Conservation (phyloP, 2,888 invertebrate genomes). For the Myathropa florea region DNA sequence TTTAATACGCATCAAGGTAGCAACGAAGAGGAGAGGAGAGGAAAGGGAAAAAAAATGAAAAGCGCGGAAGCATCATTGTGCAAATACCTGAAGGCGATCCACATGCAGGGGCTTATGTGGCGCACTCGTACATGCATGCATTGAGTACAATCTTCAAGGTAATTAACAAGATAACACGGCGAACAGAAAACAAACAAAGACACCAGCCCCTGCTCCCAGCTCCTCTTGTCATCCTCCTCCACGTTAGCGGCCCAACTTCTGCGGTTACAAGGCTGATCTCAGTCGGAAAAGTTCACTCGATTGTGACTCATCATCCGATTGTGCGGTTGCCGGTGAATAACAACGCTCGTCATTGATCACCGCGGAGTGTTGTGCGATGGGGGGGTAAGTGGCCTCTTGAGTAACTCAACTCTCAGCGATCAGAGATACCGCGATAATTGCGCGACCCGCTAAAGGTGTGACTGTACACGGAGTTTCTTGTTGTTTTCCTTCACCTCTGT, state of each 20-base stretch:
- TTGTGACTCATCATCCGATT: slow-evolving; percentile 11
- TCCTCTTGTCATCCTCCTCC: background rate
- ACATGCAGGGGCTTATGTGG: background rate
- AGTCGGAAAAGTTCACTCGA: background rate
- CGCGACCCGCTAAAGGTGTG: slow-evolving; percentile 35
- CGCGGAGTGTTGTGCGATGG: background rate
- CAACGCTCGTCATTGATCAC: background rate
- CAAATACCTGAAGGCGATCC: slow-evolving; percentile 25
- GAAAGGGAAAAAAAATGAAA: background rate
- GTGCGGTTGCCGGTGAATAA: background rate
- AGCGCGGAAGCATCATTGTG: background rate
- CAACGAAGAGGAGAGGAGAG: slow-evolving; percentile 25
- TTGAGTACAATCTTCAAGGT: slow-evolving; percentile 43
- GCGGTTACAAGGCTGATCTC: slow-evolving; percentile 39
- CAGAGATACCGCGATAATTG: slow-evolving; percentile 37
- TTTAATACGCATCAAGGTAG: slow-evolving; percentile 31
- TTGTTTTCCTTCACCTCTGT: slow-evolving; percentile 12
- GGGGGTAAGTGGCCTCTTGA: slow-evolving; percentile 15
- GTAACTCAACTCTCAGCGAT: slow-evolving; percentile 54
- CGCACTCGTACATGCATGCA: background rate
- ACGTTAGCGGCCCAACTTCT: slow-evolving; percentile 2
- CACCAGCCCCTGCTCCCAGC: background rate
- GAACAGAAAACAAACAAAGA: slow-evolving; percentile 16
- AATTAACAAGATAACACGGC: slow-evolving; percentile 46
- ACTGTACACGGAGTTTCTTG: slow-evolving; percentile 18